phyloP scores from a whole-genome alignment of 2,888 invertebrate species.

The Eustalomyia histrio region DNA sequence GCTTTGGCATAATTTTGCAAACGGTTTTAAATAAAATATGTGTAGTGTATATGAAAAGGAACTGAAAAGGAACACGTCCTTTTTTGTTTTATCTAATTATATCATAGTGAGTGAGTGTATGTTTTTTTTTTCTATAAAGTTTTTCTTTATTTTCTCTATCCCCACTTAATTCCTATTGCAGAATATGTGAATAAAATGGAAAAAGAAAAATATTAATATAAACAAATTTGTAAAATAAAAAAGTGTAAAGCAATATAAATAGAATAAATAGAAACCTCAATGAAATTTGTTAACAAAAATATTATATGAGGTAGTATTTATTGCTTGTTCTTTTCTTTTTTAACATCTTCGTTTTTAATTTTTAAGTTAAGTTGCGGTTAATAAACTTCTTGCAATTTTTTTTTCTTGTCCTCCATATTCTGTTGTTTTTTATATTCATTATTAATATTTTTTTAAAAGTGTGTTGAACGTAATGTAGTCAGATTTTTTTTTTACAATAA shows the following conservation, averaged over 20 bases:
- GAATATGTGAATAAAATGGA: constrained; percentile 4
- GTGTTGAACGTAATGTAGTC: not conserved
- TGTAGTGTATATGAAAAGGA: constrained; percentile 31
- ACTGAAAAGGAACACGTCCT: constrained; percentile 57
- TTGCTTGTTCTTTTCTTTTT: constrained; percentile 12
- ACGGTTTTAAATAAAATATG: constrained; percentile 38
- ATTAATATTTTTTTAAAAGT: constrained; percentile 8
- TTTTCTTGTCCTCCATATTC: constrained; percentile 52
- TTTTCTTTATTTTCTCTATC: constrained; percentile 11
- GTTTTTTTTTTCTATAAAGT: not conserved
- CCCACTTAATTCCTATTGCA: constrained; percentile 18
- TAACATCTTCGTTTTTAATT: constrained; percentile 22
- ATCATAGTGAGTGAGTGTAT: no score
- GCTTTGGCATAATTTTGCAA: constrained; percentile 66
- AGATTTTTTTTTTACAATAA: not conserved
- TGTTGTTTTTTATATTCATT: constrained; percentile 46
- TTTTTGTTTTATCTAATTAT: constrained; percentile 11
- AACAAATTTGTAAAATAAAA: constrained; percentile 12
- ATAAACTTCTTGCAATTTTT: constrained; percentile 65
- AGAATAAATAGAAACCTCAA: constrained; percentile 13
- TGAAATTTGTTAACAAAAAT: not conserved
- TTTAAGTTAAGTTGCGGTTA: constrained; percentile 56
- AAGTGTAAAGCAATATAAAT: constrained; percentile 16
- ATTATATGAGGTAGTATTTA: no score
- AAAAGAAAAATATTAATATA: constrained; percentile 14